Conservation (phyloP, 1,140 invertebrate species). For the Lerema accius region DNA sequence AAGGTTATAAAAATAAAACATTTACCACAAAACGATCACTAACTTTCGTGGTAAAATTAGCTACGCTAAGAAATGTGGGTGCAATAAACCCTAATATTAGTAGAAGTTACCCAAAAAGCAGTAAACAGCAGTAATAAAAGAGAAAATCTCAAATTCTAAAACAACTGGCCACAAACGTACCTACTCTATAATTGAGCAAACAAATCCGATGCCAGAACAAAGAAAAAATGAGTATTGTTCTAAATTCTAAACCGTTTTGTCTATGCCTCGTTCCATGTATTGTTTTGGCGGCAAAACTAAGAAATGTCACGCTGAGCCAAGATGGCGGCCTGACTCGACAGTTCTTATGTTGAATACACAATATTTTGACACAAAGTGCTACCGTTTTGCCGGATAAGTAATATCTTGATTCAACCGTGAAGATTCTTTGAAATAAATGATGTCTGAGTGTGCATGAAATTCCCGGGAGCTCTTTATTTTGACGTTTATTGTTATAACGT, state of each 20-base stretch:
- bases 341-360: constrained; percentile 40
- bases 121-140: constrained; percentile 57
- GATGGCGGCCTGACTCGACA: constrained; percentile 39
- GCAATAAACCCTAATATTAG: constrained; percentile 59
- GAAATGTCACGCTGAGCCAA: constrained; percentile 63
- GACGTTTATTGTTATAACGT: constrained; percentile 7
- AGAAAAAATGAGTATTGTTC: constrained; percentile 42
- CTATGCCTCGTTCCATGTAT: constrained; percentile 38
- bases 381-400: constrained; percentile 54
- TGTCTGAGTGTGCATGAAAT: constrained; percentile 11
- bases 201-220: constrained; percentile 54
- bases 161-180: constrained; percentile 51
- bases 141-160: constrained; percentile 55
- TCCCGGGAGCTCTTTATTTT: constrained; percentile 20
- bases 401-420: constrained; percentile 63
- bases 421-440: constrained; percentile 22
- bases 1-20: constrained; percentile 5
- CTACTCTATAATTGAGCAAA: constrained; percentile 74
- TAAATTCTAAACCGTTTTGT: constrained; percentile 43
- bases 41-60: constrained; percentile 25
- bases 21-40: constrained; percentile 5
- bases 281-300: constrained; percentile 67
- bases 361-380: constrained; percentile 61
- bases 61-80: constrained; percentile 58
- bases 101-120: constrained; percentile 36